Percentiles rank a stretch among this genome's conserved stretches.
These are phyloP conservation scores for Lasioglossum figueresi DNA, from an alignment of 2,888 invertebrate genomes.

Conservation along the genomic window DNA sequence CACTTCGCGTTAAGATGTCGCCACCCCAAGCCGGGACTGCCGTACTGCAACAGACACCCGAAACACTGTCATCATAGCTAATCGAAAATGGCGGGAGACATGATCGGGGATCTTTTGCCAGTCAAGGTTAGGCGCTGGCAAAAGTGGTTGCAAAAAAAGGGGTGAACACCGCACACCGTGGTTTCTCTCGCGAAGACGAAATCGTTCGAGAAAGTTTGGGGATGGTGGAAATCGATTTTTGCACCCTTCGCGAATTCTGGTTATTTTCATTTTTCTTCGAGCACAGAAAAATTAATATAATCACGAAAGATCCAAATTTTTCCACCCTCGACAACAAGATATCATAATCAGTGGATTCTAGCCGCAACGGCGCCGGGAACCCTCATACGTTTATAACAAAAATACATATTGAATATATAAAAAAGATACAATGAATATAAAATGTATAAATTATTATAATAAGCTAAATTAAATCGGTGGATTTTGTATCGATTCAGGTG, in stretches of 20 bases:
- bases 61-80: conserved; percentile 76
- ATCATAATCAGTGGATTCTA: neutral
- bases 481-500: neutral
- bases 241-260: too few relatives aligned
- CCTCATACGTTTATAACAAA: too few relatives aligned
- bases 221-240: neutral
- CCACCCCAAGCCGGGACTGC: conserved; percentile 95
- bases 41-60: conserved; percentile 91
- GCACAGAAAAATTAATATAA: too few relatives aligned
- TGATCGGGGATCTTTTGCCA: conserved; percentile 46
- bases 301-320: too few relatives aligned
- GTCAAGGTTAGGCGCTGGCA: conserved; percentile 61
- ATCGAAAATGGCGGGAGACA: conserved; percentile 28
- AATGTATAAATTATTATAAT: too few relatives aligned
- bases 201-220: neutral
- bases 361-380: too few relatives aligned
- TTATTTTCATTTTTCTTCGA: too few relatives aligned
- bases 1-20: conserved; percentile 89
- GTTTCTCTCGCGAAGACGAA: conserved; percentile 21
- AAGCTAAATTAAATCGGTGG: neutral
- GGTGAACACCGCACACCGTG: conserved; percentile 22
- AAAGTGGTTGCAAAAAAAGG: conserved; percentile 36
- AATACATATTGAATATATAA: too few relatives aligned
- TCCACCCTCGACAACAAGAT: neutral
- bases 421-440: too few relatives aligned